Conservation (phyloP, 2,113 vertebrate species). For the Pitta sordida region DNA sequence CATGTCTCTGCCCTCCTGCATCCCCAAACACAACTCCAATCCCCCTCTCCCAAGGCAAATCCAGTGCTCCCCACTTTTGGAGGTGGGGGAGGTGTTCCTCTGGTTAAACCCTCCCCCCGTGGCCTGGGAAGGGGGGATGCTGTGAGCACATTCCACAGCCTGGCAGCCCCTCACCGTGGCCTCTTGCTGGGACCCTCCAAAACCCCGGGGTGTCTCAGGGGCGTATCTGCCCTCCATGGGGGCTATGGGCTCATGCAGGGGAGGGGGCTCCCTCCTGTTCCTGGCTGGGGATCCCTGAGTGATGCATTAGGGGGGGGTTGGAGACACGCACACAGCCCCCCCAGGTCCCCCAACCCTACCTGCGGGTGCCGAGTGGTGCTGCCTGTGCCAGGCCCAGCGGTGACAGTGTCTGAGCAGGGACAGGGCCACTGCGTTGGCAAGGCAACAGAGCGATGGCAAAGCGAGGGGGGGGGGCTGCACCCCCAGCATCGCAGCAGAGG, state of each 20-base stretch:
- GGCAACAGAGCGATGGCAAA: not conserved
- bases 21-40: not conserved
- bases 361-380: not conserved
- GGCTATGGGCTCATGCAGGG: not conserved
- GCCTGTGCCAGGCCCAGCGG: not conserved
- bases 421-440: not conserved
- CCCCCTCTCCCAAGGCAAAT: not conserved
- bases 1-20: rapidly evolving
- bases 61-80: not conserved
- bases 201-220: not conserved
- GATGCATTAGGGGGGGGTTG: rapidly evolving
- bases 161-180: not conserved
- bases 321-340: not conserved
- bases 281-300: not conserved
- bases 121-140: not conserved
- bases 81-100: no score
- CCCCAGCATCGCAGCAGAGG: not conserved
- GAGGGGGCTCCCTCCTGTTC: not conserved
- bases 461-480: not conserved
- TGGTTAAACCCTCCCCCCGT: rapidly evolving
- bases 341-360: not conserved
- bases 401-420: not conserved
- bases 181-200: not conserved
- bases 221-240: rapidly evolving
- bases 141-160: not conserved